phyloP scores from a whole-genome alignment of 2,888 invertebrate species.

The Cybosia mesomella region DNA sequence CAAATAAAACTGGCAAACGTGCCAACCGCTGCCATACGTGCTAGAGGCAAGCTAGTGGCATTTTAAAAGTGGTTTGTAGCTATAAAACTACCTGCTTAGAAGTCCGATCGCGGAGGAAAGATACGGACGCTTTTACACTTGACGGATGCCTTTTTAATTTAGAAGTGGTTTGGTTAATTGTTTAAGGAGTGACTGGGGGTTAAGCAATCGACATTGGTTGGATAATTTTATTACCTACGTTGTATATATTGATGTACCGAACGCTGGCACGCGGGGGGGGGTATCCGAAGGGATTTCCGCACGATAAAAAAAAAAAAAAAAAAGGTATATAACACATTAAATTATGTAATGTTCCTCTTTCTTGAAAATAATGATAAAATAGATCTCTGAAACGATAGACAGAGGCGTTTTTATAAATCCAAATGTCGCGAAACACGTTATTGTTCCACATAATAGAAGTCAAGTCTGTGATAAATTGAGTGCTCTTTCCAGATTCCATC shows the following conservation, averaged over 20 bases:
- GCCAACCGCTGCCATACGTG: conserved; percentile 71
- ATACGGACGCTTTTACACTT: conserved; percentile 30
- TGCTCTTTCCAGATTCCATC: no score
- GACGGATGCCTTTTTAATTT: conserved; percentile 19
- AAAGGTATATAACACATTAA: no score
- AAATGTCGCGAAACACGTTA: no score
- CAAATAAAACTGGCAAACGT: conserved; percentile 69
- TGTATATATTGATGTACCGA: not conserved
- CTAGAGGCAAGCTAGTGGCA: conserved; percentile 74
- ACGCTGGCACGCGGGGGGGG: no score
- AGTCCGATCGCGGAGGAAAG: conserved; percentile 67
- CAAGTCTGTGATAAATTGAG: no score
- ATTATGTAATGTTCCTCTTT: not conserved
- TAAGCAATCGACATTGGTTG: not conserved
- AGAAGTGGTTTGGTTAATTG: conserved; percentile 16
- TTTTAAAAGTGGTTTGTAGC: conserved; percentile 70
- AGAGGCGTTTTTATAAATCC: no score
- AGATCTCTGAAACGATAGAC: no score
- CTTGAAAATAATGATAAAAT: not conserved
- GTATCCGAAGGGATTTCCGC: no score
- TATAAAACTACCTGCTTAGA: conserved; percentile 77
- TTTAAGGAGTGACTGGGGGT: conserved; percentile 11
- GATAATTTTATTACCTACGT: not conserved
- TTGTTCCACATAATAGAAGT: no score
- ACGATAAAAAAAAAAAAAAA: no score